Evolutionary conservation across 2,888 invertebrate species (phyloP), one percentile per base, ranked within the genome.

Genomic region (Ophion ventricosus): DNA sequence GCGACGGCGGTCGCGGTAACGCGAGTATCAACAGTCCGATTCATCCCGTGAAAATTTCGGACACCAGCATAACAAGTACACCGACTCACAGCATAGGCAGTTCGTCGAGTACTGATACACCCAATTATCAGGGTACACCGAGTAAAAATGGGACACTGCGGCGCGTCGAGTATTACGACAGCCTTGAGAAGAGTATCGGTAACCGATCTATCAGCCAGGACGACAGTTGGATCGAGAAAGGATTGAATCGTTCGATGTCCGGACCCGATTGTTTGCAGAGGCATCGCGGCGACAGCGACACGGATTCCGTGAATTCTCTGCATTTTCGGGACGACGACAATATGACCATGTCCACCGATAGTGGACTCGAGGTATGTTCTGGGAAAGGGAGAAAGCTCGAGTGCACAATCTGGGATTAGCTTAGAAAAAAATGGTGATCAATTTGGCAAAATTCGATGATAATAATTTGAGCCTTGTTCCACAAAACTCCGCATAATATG

Each of bases 181-280:
- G 91, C 82, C 90, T 94, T 84, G 94, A 94, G 72, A 93, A 92
- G 78, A 93, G 91, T 76, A 90, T 89, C 56, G 87, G 89, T 49
- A 93, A 90, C 87, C 92, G 92, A 74, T 91, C 94, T 57, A 91
- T 93, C 35, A 93, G 93, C 72, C 94, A 93, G 84, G 94, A 94
- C 77, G 94, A 94, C 72, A 94, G 93, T 85, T 95, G 94, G 94
- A 91, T 94, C 64, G 94, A 94, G 80, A 94, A 93, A 67, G 93
- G 93, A 11, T 90, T 95, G 73, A 95, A 95, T 88, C 93, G 95
- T 56, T 95, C 95, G 0, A 94, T 95, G 94, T 95, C 95, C 1
- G 95, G 95, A 8, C 95, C 95, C 0, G 95, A 95, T 88, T 95
- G 95, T 88, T 90, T 95, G 54, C 94, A 95, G 80, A 92, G 94